Evolutionary conservation across 2,888 invertebrate genomes (phyloP).

Genomic region (Corythucha ciliata): DNA sequence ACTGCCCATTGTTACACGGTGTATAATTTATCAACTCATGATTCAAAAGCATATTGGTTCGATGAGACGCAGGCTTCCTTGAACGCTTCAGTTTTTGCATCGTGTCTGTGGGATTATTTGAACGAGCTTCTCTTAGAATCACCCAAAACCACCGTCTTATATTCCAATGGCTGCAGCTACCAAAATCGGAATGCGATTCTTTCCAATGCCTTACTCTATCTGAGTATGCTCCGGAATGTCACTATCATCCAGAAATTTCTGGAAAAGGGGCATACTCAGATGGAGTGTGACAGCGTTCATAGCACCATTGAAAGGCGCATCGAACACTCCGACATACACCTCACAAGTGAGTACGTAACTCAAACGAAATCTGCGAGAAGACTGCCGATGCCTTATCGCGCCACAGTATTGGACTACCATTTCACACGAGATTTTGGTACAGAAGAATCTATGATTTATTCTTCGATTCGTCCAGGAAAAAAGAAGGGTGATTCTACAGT

Average conservation of each 20-base stretch:
- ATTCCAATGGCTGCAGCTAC: conserved; percentile 16
- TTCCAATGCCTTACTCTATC: conserved; percentile 14
- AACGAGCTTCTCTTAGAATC: not conserved
- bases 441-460: conserved; percentile 6
- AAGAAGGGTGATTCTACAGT: conserved; percentile 5
- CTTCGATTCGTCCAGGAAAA: conserved; percentile 12
- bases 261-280: conserved; percentile 24
- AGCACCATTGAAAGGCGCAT: conserved; percentile 13
- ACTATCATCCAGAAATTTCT: conserved; percentile 19
- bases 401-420: conserved; percentile 5
- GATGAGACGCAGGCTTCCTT: conserved; percentile 1
- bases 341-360: conserved; percentile 11
- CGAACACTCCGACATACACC: conserved; percentile 1
- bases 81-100: not conserved
- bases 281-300: conserved; percentile 24
- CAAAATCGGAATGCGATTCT: conserved; percentile 16
- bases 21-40: conserved; percentile 4
- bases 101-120: conserved; percentile 1
- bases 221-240: conserved; percentile 6
- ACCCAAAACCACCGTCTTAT: conserved; percentile 2
- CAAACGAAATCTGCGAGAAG: conserved; percentile 6
- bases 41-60: conserved; percentile 10
- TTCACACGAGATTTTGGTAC: conserved; percentile 3
- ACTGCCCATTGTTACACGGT: conserved; percentile 6
- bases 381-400: conserved; percentile 3